A percentile compares a stretch with the other conserved stretches of the same genome.
Evolutionary conservation across 2,797 vertebrate species (phyloP).

Genomic region (Luscinia megarhynchos): DNA sequence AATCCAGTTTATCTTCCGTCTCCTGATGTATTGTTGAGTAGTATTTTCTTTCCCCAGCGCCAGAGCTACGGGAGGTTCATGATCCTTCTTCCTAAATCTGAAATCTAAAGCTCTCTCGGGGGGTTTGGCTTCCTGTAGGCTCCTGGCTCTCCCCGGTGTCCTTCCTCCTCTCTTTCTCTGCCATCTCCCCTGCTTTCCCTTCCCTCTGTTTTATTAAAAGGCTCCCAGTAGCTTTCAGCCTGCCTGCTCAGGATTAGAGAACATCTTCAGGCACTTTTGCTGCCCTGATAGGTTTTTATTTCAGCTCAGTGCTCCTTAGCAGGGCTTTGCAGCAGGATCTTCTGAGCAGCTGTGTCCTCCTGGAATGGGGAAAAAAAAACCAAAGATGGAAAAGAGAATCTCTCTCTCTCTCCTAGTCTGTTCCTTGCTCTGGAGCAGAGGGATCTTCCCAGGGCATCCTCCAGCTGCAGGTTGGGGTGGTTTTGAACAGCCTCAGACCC

Average conservation of each 20-base stretch:
- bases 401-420: background rate
- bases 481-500: background rate
- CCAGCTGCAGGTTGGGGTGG: background rate
- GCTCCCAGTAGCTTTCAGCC: background rate
- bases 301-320: background rate
- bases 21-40: background rate
- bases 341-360: background rate
- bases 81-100: conserved; percentile 33
- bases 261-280: background rate
- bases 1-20: conserved; percentile 34
- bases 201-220: background rate
- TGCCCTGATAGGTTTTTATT: background rate
- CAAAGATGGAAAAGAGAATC: background rate
- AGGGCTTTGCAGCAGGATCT: background rate
- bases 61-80: background rate
- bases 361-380: background rate
- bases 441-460: background rate
- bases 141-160: conserved; percentile 23
- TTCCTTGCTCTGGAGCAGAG: background rate
- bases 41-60: conserved; percentile 37
- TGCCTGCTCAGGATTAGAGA: background rate
- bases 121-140: conserved; percentile 32
- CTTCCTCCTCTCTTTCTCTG: conserved; percentile 21
- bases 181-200: background rate
- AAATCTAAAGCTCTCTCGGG: conserved; percentile 51